phyloP scores from a whole-genome alignment of 2,888 invertebrate species.

The Salticus scenicus region DNA sequence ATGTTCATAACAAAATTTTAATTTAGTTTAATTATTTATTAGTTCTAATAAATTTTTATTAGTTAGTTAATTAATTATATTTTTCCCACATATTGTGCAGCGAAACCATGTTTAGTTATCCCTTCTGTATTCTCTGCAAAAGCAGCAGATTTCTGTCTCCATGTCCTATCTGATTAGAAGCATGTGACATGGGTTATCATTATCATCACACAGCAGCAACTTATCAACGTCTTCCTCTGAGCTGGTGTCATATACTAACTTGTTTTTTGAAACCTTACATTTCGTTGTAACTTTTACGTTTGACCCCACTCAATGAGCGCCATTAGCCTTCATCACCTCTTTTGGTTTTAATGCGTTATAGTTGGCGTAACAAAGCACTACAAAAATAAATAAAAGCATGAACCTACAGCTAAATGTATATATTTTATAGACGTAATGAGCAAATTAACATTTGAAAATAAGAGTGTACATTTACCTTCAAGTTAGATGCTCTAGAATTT shows the following conservation, averaged over 20 bases:
- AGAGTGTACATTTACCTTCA: background rate
- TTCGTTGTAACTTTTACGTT: background rate
- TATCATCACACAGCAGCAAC: background rate
- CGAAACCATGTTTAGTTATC: background rate
- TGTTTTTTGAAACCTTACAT: background rate
- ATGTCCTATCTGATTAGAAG: background rate
- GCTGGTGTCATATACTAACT: background rate
- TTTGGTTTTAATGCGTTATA: background rate
- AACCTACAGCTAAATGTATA: conserved; percentile 4
- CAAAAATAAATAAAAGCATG: conserved; percentile 12
- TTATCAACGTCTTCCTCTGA: background rate
- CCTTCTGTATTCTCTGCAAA: background rate
- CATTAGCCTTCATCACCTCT: background rate
- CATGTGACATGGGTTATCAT: too few species aligned
- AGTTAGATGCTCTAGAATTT: background rate
- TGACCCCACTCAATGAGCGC: background rate
- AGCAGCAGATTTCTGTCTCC: background rate
- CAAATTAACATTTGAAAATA: conserved; percentile 4
- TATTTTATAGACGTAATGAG: background rate
- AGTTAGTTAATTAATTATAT: too few species aligned
- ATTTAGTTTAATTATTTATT: too few species aligned
- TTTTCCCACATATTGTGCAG: conserved; percentile 1
- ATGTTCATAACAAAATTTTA: too few species aligned
- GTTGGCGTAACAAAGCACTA: background rate
- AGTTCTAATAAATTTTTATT: too few species aligned